Evolutionary conservation across 2,797 vertebrate species (phyloP).

Genomic region (Dendrocincla tyrannina): DNA sequence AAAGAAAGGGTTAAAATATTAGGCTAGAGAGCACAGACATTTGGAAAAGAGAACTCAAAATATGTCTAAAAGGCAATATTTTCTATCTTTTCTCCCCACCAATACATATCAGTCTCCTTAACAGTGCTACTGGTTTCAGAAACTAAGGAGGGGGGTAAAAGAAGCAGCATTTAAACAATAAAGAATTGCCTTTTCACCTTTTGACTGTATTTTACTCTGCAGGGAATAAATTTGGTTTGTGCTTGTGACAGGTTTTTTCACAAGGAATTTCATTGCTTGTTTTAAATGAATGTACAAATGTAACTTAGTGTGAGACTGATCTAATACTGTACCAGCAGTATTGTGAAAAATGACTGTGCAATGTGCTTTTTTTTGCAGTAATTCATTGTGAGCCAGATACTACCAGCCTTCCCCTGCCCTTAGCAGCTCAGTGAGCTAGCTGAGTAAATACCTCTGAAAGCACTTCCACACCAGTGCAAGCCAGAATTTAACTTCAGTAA

Average conservation of each 20-base stretch:
- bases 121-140: neutral
- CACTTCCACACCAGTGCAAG: neutral
- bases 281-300: neutral
- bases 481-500: slow-evolving; percentile 41
- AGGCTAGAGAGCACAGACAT: neutral
- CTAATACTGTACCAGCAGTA: neutral
- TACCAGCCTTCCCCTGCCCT: neutral
- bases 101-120: neutral
- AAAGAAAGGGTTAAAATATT: neutral
- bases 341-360: neutral
- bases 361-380: neutral
- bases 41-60: neutral
- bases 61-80: neutral
- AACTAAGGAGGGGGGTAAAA: neutral
- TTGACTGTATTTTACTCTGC: neutral
- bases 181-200: neutral
- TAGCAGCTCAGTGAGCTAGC: neutral
- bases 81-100: neutral
- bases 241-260: slow-evolving; percentile 3
- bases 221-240: slow-evolving; percentile 26
- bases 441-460: neutral
- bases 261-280: neutral
- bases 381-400: neutral
- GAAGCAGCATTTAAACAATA: neutral
- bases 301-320: neutral